Evolutionary conservation across 2,113 vertebrate genomes (phyloP).

Genomic region (Siphamia tubifer): DNA sequence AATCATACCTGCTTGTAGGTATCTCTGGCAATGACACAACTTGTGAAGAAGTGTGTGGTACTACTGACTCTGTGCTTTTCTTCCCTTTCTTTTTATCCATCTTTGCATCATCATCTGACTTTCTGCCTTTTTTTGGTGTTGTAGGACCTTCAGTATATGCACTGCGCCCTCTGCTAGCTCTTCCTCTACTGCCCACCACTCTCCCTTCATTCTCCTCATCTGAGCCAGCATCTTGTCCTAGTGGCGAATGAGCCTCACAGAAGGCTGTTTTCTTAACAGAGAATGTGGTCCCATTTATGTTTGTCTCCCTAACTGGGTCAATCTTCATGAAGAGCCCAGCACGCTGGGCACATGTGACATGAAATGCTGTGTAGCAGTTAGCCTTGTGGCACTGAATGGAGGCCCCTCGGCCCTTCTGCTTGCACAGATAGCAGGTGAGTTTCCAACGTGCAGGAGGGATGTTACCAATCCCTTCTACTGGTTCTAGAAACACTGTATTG

Average conservation of each 20-base stretch:
- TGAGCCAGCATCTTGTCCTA: constrained; percentile 70
- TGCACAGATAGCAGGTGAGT: constrained; percentile 95
- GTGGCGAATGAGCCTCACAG: constrained; percentile 90
- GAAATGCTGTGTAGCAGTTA: constrained; percentile 98
- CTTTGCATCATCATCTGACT: constrained; percentile 78
- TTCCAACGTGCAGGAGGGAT: constrained; percentile 96
- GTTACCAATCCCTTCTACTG: constrained; percentile 92
- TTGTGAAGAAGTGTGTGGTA: constrained; percentile 67
- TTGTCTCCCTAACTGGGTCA: constrained; percentile 94
- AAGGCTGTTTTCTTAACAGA: constrained; percentile 96
- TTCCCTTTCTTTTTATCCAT: constrained; percentile 88
- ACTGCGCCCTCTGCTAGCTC: constrained; percentile 75
- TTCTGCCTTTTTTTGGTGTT: constrained; percentile 70
- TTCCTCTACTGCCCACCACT: constrained; percentile 74
- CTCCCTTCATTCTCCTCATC: constrained; percentile 75
- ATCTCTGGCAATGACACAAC: constrained; percentile 87
- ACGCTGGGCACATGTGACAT: constrained; percentile 94
- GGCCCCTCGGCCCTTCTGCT: constrained; percentile 93
- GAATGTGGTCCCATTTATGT: constrained; percentile 91
- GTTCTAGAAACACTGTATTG: constrained; percentile 97
- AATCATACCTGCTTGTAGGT: constrained; percentile 87
- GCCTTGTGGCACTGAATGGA: constrained; percentile 97
- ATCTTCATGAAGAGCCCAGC: constrained; percentile 99
- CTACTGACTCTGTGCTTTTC: constrained; percentile 75
- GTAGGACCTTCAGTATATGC: constrained; percentile 74